These are phyloP conservation scores for Atractosteus spatula DNA, from an alignment of 2,113 vertebrate species.

Conservation along the genomic window DNA sequence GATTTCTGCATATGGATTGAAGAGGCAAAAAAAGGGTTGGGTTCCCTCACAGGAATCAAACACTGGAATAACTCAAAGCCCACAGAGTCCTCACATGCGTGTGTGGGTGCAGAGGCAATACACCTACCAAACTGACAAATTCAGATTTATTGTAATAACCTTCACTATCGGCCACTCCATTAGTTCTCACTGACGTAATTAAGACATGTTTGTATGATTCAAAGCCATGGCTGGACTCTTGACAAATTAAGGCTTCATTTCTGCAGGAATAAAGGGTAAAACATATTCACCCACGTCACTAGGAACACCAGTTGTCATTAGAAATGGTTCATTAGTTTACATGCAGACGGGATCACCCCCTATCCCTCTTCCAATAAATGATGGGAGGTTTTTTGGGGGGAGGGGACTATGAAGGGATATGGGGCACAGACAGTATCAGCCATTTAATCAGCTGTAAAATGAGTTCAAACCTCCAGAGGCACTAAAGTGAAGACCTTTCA, in stretches of 20 bases:
- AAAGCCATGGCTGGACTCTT: conserved; percentile 27
- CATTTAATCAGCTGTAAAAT: conserved; percentile 39
- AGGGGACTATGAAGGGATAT: conserved; percentile 15
- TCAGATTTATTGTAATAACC: conserved; percentile 24
- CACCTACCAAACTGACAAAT: background rate
- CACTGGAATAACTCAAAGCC: no score
- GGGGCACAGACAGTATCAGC: conserved; percentile 17
- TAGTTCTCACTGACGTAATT: conserved; percentile 27
- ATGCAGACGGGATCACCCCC: conserved; percentile 15
- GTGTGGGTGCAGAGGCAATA: no score
- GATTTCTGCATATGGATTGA: conserved; percentile 48
- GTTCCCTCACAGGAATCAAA: no score
- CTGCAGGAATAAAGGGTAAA: conserved; percentile 2
- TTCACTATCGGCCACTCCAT: conserved; percentile 12
- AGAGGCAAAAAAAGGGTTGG: conserved; percentile 21
- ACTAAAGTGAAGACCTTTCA: conserved; percentile 31
- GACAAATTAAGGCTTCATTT: conserved; percentile 31
- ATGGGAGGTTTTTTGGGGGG: conserved; percentile 17
- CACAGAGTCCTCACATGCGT: no score
- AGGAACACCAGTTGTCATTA: conserved; percentile 26
- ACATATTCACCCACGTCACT: conserved; percentile 4
- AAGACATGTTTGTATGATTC: conserved; percentile 25
- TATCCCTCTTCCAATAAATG: conserved; percentile 19
- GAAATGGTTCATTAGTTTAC: conserved; percentile 35
- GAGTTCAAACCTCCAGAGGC: conserved; percentile 33